phyloP scores from a whole-genome alignment of 1,140 invertebrate species.

The Lepidostoma basale region DNA sequence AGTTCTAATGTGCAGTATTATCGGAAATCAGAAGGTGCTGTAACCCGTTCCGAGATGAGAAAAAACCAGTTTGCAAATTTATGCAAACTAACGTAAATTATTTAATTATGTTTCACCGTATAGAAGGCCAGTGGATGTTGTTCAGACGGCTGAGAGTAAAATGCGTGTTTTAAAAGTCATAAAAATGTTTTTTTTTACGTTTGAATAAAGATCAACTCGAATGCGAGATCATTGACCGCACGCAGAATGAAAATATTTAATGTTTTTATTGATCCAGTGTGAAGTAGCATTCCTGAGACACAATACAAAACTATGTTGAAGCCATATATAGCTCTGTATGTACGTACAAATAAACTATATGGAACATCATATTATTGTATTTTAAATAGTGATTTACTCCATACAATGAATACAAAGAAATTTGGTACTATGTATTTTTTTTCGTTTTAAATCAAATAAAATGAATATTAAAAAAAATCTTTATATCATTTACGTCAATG shows the following conservation, averaged over 20 bases:
- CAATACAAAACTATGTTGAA: too few species aligned
- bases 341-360: too few species aligned
- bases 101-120: neutral
- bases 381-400: too few species aligned
- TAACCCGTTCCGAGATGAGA: neutral
- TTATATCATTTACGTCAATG: neutral
- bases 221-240: slow-evolving; percentile 1
- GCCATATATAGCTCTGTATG: too few species aligned
- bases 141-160: neutral
- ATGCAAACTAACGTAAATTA: slow-evolving; percentile 15
- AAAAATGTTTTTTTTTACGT: neutral
- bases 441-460: neutral
- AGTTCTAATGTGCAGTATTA: slow-evolving; percentile 12
- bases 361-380: too few species aligned
- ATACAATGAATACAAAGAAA: too few species aligned
- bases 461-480: too few species aligned
- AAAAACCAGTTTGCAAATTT: slow-evolving; percentile 21
- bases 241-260: neutral
- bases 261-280: too few species aligned
- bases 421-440: too few species aligned
- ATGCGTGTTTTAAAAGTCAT: neutral
- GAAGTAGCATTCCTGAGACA: too few species aligned
- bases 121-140: too few species aligned
- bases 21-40: neutral
- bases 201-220: neutral